phyloP scores from a whole-genome alignment of 2,797 vertebrate species.

The Kryptolebias ocellatus region DNA sequence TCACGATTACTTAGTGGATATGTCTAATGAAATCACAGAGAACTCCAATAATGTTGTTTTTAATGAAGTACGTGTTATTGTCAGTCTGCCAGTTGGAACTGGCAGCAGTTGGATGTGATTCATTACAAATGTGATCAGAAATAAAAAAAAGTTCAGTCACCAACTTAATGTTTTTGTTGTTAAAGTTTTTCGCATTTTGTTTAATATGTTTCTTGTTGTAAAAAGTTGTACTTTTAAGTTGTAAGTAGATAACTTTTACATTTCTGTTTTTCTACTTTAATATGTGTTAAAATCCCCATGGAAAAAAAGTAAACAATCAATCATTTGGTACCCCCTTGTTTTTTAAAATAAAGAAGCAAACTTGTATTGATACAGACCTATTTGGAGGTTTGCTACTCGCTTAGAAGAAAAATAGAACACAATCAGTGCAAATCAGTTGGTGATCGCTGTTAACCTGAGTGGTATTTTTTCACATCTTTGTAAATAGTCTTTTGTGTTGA shows the following conservation, averaged over 20 bases:
- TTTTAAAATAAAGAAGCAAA: too few relatives aligned
- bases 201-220: neutral
- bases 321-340: too few relatives aligned
- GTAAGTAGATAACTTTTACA: neutral
- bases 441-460: neutral
- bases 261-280: neutral
- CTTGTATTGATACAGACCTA: neutral
- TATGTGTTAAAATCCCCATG: neutral
- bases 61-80: conserved; percentile 1
- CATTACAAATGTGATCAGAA: too few relatives aligned
- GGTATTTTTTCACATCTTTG: neutral
- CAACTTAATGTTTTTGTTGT: too few relatives aligned
- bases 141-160: neutral
- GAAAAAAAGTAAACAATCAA: too few relatives aligned
- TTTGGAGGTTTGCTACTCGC: neutral
- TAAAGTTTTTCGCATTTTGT: too few relatives aligned
- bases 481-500: neutral
- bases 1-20: conserved; percentile 17
- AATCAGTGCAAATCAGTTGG: neutral
- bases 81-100: neutral
- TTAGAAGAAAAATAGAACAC: neutral
- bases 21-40: conserved; percentile 15
- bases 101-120: too few relatives aligned
- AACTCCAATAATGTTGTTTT: conserved; percentile 20
- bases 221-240: neutral